Base-by-base conservation (phyloP, 2,797 vertebrate species). In the Chaenodraco wilsoni region DNA sequence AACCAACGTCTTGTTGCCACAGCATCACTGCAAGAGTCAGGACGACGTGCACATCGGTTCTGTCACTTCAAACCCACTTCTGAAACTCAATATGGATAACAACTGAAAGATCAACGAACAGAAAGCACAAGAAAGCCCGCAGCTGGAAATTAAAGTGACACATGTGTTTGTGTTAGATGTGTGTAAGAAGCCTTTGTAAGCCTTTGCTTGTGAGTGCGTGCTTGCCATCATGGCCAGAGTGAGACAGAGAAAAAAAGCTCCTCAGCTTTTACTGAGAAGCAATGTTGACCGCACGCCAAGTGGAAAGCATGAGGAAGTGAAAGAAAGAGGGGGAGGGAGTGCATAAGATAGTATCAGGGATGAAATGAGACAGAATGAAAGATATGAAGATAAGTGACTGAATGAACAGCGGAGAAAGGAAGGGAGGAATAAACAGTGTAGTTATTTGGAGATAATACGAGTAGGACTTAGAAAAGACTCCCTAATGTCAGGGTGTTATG, bases 221-320 rank as follows among this genome's bases (percentile, higher is more conserved):
- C n/a, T n/a, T n/a, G n/a, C 65, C 15, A 19, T 69, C 15, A 16
- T 69, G 37, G 65, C n/a, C n/a, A n/a, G n/a, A 68, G 46, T 8
- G 60, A 83, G 58, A 45, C 9, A 13, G 46, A 77, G 63, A 27
- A 84, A 74, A 65, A 87, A 67, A 84, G 74, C 74, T 64, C 65
- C 49, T 66, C 41, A 37, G 66, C 72, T 45, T 69, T 76, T 43
- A 57, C 58, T 1, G 33, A 65, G 51, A 65, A 51, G 57, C 78
- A 76, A 79, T 73, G 76, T 56, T 60, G 52, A 66, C 50, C 14
- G 33, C 37, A 68, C 77, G 75, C 82, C 65, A 55, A 74, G 71
- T 72, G 72, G 78, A 76, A 78, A 78, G 64, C 14, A 54, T 68
- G 57, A 83, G 69, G 72, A 75, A 73, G 74, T 58, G 59, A 68